Evolutionary conservation across 2,113 vertebrate species (phyloP), one percentile per base, ranked within the genome.

Genomic region (Lycocorax pyrrhopterus): DNA sequence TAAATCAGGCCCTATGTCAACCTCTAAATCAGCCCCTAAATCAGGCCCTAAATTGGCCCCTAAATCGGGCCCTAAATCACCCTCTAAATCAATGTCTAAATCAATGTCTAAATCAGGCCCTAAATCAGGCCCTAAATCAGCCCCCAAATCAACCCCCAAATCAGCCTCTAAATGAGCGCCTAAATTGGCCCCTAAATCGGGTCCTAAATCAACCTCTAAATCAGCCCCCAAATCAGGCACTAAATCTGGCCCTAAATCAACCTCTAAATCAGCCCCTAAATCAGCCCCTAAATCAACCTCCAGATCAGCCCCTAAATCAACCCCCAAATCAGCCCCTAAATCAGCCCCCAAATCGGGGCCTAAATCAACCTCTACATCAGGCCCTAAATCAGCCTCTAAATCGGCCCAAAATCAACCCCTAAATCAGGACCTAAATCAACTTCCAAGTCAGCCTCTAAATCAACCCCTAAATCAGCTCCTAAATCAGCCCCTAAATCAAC

Each of bases 81-180:
- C 0, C 6, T 0, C 26, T 15, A 35, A n/a, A n/a, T n/a, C n/a
- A n/a, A n/a, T n/a, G n/a, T n/a, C n/a, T n/a, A n/a, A n/a, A n/a
- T n/a, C n/a, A n/a, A n/a, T n/a, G n/a, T n/a, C 20, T 55, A 19
- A 55, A 66, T 9, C 4, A 30, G 0, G 0, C 1, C 0, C 20
- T 32, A 49, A 39, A 39, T 60, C 5, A 32, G 1, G 8, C 21
- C 4, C 29, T 12, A 44, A 26, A 72, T n/a, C 22, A 19, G 2
- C 3, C 16, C 10, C 29, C 13, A 39, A 32, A 39, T 13, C 27
- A 25, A 1, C 5, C 49, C 4, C 49, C 15, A 51, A 26, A 51
- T 27, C 8, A 30, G 0, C 0, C 1, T 0, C 27, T 32, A 49
- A 47, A 49, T 21, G n/a, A n/a, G n/a, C n/a, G n/a, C n/a, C n/a